Percentiles rank a stretch among this genome's conserved stretches.
Conservation (phyloP, 37 sponge, comb jelly and placozoan genomes). For the Dysidea cf. avara region DNA sequence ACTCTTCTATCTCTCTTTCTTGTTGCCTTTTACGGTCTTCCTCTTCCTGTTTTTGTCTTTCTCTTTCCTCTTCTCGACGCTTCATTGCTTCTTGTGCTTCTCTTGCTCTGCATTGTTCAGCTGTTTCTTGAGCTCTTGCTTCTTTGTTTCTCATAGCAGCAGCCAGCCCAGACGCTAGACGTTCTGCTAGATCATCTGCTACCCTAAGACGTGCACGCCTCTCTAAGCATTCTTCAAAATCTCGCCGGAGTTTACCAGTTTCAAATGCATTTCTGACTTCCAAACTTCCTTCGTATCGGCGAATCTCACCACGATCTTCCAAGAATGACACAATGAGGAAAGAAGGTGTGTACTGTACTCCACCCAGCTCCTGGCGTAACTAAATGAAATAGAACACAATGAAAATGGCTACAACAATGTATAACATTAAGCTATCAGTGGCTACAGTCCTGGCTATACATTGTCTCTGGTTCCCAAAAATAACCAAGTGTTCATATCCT, state of each 20-base stretch:
- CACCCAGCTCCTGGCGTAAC: constrained; percentile 21
- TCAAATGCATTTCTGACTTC: constrained; percentile 13
- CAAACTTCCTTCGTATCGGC: constrained; percentile 14
- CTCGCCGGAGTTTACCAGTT: constrained; percentile 33
- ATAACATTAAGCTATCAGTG: too few relatives aligned
- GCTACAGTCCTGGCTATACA: too few relatives aligned
- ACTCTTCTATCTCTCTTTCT: constrained; percentile 1
- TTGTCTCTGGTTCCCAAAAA: too few relatives aligned
- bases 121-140: constrained; percentile 37
- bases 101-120: constrained; percentile 4
- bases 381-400: too few relatives aligned
- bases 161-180: constrained; percentile 23
- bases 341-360: constrained; percentile 17
- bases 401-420: too few relatives aligned
- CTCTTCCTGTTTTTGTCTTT: constrained; percentile 14
- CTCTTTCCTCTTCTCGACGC: constrained; percentile 26
- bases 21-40: constrained; percentile 1
- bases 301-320: constrained; percentile 14
- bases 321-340: constrained; percentile 12
- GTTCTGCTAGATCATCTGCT: background rate
- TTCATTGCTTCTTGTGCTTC: constrained; percentile 35
- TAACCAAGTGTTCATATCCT: too few relatives aligned
- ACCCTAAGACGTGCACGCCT: constrained; percentile 17
- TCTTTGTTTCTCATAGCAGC: constrained; percentile 22
- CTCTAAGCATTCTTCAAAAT: constrained; percentile 61